A percentile compares a stretch with the other conserved stretches of the same genome.
phyloP scores from a whole-genome alignment of 2,113 vertebrate species.

The Hippolais icterina region DNA sequence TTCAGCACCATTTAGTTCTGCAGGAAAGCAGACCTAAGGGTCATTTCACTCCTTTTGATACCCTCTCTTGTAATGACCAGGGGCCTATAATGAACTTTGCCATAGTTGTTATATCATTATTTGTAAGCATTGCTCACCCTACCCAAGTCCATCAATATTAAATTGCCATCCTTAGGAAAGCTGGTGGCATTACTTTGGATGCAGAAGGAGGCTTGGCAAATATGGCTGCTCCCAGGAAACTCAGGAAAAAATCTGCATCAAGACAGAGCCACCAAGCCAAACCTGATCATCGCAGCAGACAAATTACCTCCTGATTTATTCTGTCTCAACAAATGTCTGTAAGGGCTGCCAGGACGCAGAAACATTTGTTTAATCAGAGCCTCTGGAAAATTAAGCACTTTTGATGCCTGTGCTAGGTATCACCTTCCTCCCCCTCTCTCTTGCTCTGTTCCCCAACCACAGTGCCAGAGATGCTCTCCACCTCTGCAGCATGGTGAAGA shows the following conservation, averaged over 20 bases:
- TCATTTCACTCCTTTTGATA: background rate
- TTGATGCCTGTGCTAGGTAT: slow-evolving; percentile 47
- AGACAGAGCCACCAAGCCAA: background rate
- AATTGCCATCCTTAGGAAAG: background rate
- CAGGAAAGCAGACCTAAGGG: background rate
- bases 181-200: background rate
- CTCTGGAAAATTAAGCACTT: slow-evolving; percentile 64
- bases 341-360: slow-evolving; percentile 52
- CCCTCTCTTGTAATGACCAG: background rate
- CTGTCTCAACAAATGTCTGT: slow-evolving; percentile 50
- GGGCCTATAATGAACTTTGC: background rate
- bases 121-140: background rate
- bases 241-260: background rate
- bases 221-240: background rate
- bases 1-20: background rate
- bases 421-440: slow-evolving; percentile 7
- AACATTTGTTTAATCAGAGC: slow-evolving; percentile 69
- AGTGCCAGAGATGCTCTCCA: background rate
- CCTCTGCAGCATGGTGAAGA: slow-evolving; percentile 48
- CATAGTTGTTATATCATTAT: background rate
- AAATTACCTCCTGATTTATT: slow-evolving; percentile 65
- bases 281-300: background rate
- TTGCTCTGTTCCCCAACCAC: background rate
- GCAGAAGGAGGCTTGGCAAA: background rate
- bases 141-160: background rate